Evolutionary conservation across 2,797 vertebrate species (phyloP).

Genomic region (Monodelphis domestica): DNA sequence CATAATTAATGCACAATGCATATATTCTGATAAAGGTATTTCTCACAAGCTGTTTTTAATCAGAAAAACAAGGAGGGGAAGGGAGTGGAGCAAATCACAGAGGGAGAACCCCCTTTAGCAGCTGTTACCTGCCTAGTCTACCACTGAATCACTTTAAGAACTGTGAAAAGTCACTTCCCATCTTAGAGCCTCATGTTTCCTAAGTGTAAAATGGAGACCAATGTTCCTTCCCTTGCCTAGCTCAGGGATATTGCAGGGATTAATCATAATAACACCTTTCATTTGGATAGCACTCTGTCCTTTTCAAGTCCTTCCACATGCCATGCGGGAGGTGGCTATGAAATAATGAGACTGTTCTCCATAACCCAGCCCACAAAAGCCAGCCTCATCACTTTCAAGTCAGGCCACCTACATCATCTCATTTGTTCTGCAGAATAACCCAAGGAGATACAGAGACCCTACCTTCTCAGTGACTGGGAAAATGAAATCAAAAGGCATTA

Average conservation of each 20-base stretch:
- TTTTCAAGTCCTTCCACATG: background rate
- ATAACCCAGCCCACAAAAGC: background rate
- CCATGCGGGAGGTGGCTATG: background rate
- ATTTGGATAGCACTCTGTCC: background rate
- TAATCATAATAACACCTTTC: background rate
- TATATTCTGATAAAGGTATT: conserved; percentile 3
- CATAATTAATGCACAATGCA: background rate
- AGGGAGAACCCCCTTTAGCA: conserved; percentile 6
- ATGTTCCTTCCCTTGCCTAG: conserved; percentile 4
- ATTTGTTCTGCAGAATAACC: background rate
- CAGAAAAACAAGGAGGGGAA: background rate
- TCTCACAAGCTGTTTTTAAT: background rate
- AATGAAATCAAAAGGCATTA: background rate
- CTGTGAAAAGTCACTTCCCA: conserved; percentile 23
- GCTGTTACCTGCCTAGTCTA: background rate
- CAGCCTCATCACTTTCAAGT: background rate
- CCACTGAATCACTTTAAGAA: background rate
- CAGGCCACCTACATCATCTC: background rate
- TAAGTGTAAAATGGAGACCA: conserved; percentile 32
- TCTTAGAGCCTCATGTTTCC: conserved; percentile 19
- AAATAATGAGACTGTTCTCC: background rate
- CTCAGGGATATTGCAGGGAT: background rate
- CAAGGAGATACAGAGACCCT: background rate
- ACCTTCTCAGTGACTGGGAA: background rate
- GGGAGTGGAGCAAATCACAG: background rate